These are phyloP conservation scores for Odontamblyopus rebecca DNA, from an alignment of 2,797 vertebrate species.

Conservation along the genomic window DNA sequence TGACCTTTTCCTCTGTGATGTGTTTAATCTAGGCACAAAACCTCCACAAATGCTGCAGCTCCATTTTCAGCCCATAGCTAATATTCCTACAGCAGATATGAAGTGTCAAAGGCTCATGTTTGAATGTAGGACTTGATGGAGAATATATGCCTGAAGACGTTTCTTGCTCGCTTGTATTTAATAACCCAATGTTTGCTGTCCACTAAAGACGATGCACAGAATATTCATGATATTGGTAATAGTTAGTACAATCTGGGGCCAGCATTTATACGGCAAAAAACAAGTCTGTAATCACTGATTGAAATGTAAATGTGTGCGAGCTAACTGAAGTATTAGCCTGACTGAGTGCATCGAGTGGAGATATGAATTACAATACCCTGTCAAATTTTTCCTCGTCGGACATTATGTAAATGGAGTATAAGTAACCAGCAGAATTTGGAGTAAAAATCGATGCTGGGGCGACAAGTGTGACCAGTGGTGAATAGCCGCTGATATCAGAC, in stretches of 20 bases:
- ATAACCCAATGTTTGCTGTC: conserved; percentile 12
- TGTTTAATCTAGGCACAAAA: conserved; percentile 46
- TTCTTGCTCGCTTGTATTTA: neutral
- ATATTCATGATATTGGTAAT: conserved; percentile 61
- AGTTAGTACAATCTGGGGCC: conserved; percentile 50
- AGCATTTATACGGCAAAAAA: conserved; percentile 65
- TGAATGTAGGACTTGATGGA: neutral
- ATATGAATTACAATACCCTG: conserved; percentile 73
- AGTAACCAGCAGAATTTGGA: conserved; percentile 72
- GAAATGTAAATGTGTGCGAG: conserved; percentile 74
- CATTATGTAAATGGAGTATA: conserved; percentile 75
- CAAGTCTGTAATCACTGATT: conserved; percentile 70
- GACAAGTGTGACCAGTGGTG: conserved; percentile 68
- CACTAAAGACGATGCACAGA: conserved; percentile 56
- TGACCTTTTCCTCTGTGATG: conserved; percentile 46
- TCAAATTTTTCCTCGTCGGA: conserved; percentile 69
- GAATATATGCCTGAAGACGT: neutral
- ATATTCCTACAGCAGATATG: conserved; percentile 32
- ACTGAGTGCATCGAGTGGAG: conserved; percentile 49
- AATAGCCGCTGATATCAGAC: conserved; percentile 51
- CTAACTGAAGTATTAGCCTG: conserved; percentile 63
- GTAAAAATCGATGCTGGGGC: conserved; percentile 70
- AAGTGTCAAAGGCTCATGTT: conserved; percentile 8
- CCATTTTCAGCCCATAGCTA: conserved; percentile 42
- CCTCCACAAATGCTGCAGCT: conserved; percentile 43